Evolutionary conservation across 2,797 vertebrate genomes (phyloP).

Genomic region (Huso huso): DNA sequence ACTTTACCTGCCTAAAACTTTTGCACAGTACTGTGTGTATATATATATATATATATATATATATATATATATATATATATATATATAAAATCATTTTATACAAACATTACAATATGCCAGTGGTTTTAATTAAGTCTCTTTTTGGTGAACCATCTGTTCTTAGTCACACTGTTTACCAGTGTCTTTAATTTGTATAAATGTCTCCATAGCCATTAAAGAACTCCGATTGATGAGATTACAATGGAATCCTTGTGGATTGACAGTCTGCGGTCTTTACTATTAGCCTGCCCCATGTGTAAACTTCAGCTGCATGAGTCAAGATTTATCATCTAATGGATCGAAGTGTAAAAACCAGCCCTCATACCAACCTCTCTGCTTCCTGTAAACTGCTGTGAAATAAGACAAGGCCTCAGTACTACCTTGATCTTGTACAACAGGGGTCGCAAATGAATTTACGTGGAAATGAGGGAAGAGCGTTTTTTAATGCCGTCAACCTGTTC

Average conservation of each 20-base stretch:
- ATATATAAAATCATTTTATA: no score
- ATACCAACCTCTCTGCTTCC: slow-evolving; percentile 52
- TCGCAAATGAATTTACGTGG: slow-evolving; percentile 65
- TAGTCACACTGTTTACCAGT: slow-evolving; percentile 6
- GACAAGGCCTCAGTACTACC: slow-evolving; percentile 64
- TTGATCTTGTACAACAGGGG: slow-evolving; percentile 70
- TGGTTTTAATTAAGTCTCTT: no score
- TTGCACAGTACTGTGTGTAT: no score
- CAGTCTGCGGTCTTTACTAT: slow-evolving; percentile 2
- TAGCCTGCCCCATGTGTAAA: background rate
- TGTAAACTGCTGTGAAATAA: slow-evolving; percentile 57
- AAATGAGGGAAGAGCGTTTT: slow-evolving; percentile 69
- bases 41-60: no score
- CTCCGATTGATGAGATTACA: slow-evolving; percentile 11
- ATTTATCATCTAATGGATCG: slow-evolving; percentile 41
- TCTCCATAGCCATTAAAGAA: slow-evolving; percentile 10
- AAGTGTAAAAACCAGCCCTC: slow-evolving; percentile 45
- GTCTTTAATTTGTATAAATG: background rate
- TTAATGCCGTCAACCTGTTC: slow-evolving; percentile 67
- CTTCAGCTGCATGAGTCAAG: slow-evolving; percentile 27
- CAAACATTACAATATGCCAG: no score
- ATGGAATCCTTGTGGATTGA: background rate
- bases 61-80: no score
- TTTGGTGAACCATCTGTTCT: background rate
- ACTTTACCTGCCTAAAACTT: no score